Evolutionary conservation across 2,888 invertebrate genomes (phyloP), one percentile per base, ranked within the genome.

Genomic region (Phasia obesa): DNA sequence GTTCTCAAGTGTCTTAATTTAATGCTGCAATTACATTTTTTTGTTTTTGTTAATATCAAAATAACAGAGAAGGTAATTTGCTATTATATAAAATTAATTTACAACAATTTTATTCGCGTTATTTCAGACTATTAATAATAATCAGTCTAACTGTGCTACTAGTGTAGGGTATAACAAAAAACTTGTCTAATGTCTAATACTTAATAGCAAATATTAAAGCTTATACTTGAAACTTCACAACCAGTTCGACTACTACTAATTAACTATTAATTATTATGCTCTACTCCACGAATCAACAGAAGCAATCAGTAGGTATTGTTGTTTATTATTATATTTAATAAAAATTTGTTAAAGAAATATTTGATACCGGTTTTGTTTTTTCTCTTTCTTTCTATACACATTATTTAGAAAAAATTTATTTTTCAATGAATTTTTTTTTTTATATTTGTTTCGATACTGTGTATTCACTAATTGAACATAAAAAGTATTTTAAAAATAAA

Each of bases 231-330:
- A 42, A 71, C 38, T 42, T 42, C 25, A 49, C 71, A 19, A 79
- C 71, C 70, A 55, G 70, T 62, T 83, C 76, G 75, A 59, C 67
- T 79, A 71, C 49, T 76, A 60, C 62, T 79, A 49, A 79, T 83
- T 79, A 83, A 35, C 38, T 71, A 83, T 76, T 83, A 79, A 79
- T 83, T 83, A 83, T 71, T 44, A 17, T 31, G 27, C 57, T 25
- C 21, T 47, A 27, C 7, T 25, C 11, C 53, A 6, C 35, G 35
- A 23, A 35, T 25, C 55, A 38, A 65, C 64, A 78, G 74, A 70
- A 78, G 74, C 78, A 42, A 59, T 76, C 27, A 67, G 15, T 60
- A 31, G 25, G n/a, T 44, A 42, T 77, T 73, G 51, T 81, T 65
- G 35, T 65, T 65, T 44, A 59, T 35, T 49, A 35, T 65, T 74